Conservation (phyloP, 2,113 vertebrate species). For the Microtus pennsylvanicus region DNA sequence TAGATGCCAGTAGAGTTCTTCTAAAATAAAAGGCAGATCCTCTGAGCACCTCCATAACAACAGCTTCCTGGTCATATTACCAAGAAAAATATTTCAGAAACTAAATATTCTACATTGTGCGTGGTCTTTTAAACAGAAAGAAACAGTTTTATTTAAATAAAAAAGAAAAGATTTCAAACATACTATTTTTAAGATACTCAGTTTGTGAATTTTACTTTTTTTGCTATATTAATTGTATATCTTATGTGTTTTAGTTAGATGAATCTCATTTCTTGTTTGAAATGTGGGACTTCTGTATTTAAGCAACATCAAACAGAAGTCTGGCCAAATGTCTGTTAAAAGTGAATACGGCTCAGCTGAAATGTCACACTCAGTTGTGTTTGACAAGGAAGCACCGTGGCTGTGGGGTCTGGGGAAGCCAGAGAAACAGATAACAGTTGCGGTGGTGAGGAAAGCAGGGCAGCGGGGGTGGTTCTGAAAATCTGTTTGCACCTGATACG, state of each 20-base stretch:
- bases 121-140: conserved; percentile 70
- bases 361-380: conserved; percentile 15
- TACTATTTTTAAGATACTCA: conserved; percentile 41
- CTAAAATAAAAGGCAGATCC: conserved; percentile 78
- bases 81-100: conserved; percentile 85
- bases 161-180: background rate
- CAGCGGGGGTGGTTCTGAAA: conserved; percentile 39
- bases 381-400: background rate
- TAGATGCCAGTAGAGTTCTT: conserved; percentile 89
- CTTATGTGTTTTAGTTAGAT: conserved; percentile 50
- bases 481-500: conserved; percentile 32
- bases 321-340: conserved; percentile 33
- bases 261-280: conserved; percentile 24
- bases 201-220: background rate
- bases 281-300: background rate
- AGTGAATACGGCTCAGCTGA: background rate
- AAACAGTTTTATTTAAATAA: conserved; percentile 55
- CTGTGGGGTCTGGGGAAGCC: background rate
- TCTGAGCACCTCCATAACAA: conserved; percentile 82
- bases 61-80: conserved; percentile 83
- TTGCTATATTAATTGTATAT: conserved; percentile 9
- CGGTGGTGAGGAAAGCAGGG: background rate
- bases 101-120: conserved; percentile 60
- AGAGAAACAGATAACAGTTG: conserved; percentile 33
- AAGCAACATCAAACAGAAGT: conserved; percentile 13